Base-by-base conservation (phyloP, 2,113 vertebrate genomes). In the Strix uralensis region DNA sequence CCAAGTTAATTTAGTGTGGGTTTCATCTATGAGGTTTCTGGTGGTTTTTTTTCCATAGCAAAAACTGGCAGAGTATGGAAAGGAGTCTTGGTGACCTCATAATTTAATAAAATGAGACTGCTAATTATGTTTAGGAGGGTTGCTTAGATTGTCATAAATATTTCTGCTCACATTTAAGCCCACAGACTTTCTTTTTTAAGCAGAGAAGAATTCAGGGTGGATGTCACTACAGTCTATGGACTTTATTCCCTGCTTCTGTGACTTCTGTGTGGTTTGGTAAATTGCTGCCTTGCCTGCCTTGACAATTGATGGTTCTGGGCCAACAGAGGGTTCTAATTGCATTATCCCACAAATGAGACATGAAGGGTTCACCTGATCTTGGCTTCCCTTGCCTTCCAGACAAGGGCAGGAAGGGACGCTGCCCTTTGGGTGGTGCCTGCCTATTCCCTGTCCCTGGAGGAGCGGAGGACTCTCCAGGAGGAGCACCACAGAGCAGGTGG, bases 151-250 rank as follows among this genome's bases (percentile, higher is more conserved):
- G 59, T 90, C 79, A 40, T 88, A 88, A 91, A 86, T 90, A 95
- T 81, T 95, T 90, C 79, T 86, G 0, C 1, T 86, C 1, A 1
- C 63, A 34, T 81, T 86, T 92, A 87, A 82, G 51, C 75, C 70
- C 85, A 91, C 90, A 83, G 55, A 81, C 38, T 73, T 95, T 55
- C 74, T 88, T 85, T 96, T 92, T 94, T 71, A 83, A 86, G 91
- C 66, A 73, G 46, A 55, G 15, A 72, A 91, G 32, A 47, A 66
- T 83, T 73, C 58, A 70, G 38, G 16, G 58, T 66, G 66, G 54
- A 54, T 92, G 78, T 80, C 7, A 1, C 42, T 83, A 54, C 63
- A 87, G 81, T 85, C 79, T 58, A 6, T 0, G 1, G 51, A 27
- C n/a, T 70, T 61, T 17, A 51, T 34, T 85, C 14, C 2, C 40